phyloP scores from a whole-genome alignment of 2,113 vertebrate genomes.

The Carassius carassius region DNA sequence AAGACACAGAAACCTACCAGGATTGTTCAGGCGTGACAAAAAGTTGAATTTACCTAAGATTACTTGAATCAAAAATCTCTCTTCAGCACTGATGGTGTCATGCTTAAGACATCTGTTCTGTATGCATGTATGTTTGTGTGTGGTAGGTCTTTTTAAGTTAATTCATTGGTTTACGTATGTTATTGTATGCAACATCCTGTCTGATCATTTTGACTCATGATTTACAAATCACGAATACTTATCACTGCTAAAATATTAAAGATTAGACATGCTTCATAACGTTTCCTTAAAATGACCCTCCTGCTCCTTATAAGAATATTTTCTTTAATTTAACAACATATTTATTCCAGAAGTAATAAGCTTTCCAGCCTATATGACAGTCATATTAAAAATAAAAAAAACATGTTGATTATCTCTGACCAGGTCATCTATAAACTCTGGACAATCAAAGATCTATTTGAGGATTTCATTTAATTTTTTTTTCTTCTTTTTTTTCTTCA shows the following conservation, averaged over 20 bases:
- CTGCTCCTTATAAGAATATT: too few species aligned
- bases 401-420: too few species aligned
- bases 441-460: neutral
- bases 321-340: neutral
- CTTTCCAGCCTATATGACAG: neutral
- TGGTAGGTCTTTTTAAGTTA: neutral
- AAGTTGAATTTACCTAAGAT: neutral
- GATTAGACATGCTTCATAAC: neutral
- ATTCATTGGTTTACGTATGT: neutral
- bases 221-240: neutral
- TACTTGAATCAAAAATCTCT: neutral
- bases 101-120: slow-evolving; percentile 21
- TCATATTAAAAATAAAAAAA: neutral
- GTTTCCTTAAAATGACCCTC: neutral
- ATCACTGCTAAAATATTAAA: neutral
- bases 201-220: neutral
- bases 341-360: neutral
- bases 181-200: neutral
- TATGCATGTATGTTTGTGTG: neutral
- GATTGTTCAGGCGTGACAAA: neutral
- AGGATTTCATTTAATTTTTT: neutral
- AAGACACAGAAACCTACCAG: neutral
- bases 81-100: slow-evolving; percentile 45
- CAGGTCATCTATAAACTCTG: neutral
- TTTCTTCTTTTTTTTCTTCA: neutral